These are phyloP conservation scores for Chiloscyllium plagiosum DNA, from an alignment of 2,113 vertebrate genomes.

Conservation along the genomic window DNA sequence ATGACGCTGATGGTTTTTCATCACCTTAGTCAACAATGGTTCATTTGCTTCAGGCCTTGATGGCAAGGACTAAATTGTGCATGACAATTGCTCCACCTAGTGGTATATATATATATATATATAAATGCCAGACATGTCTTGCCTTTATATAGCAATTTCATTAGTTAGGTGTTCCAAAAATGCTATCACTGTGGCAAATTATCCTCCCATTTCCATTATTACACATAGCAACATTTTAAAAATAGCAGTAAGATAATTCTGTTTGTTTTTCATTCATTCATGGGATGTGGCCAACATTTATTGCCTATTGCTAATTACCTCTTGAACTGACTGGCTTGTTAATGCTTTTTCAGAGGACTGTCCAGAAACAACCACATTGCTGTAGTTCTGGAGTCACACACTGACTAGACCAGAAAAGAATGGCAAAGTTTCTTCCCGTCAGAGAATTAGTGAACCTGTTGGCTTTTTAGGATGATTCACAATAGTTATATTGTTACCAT, in stretches of 20 bases:
- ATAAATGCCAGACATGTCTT: background rate
- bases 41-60: background rate
- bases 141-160: background rate
- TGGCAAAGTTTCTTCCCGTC: too few relatives aligned
- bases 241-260: background rate
- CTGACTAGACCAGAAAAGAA: too few relatives aligned
- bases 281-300: too few relatives aligned
- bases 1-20: background rate
- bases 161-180: background rate
- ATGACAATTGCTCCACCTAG: background rate
- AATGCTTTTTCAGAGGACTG: too few relatives aligned
- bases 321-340: too few relatives aligned
- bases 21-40: background rate
- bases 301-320: too few relatives aligned
- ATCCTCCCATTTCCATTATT: background rate
- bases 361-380: too few relatives aligned
- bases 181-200: background rate
- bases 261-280: too few relatives aligned
- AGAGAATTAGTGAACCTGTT: too few relatives aligned
- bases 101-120: background rate
- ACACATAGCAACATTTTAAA: background rate
- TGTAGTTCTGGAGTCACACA: too few relatives aligned
- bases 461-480: too few relatives aligned
- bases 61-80: background rate
- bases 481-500: too few relatives aligned